Conservation (phyloP, 2,888 invertebrate species). For the Thysanoteuthis rhombus region DNA sequence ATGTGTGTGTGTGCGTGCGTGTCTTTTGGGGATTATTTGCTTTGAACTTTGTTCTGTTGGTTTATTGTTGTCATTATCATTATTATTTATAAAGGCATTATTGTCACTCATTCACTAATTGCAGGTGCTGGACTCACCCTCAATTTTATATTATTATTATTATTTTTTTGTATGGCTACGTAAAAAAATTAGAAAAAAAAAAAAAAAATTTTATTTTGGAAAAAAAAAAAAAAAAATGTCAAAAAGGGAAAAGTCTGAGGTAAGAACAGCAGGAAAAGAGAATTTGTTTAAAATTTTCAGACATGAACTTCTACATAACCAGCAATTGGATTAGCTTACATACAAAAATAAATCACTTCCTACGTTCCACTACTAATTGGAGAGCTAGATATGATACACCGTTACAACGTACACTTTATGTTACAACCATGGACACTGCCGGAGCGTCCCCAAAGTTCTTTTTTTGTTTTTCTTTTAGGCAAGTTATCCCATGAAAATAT, state of each 20-base stretch:
- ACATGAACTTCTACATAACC: slow-evolving; percentile 31
- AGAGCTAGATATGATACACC: slow-evolving; percentile 31
- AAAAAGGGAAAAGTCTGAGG: slow-evolving; percentile 25
- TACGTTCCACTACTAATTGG: slow-evolving; percentile 30
- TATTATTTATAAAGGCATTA: slow-evolving; percentile 27
- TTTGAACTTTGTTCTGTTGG: neutral
- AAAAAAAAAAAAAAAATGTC: slow-evolving; percentile 16
- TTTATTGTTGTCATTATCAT: neutral
- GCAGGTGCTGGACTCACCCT: slow-evolving; percentile 28
- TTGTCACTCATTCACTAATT: slow-evolving; percentile 25
- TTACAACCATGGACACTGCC: slow-evolving; percentile 29
- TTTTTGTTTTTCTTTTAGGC: neutral
- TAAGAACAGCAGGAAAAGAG: slow-evolving; percentile 32
- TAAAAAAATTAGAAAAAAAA: slow-evolving; percentile 12
- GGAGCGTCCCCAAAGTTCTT: neutral
- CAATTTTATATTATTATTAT: slow-evolving; percentile 1
- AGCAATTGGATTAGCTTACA: slow-evolving; percentile 33
- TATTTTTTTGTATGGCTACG: neutral
- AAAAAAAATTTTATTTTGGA: neutral
- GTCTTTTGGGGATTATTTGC: neutral
- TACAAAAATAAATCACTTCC: slow-evolving; percentile 33
- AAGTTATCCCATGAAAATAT: slow-evolving; percentile 32
- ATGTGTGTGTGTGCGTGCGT: neutral
- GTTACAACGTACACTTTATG: slow-evolving; percentile 29
- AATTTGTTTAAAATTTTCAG: slow-evolving; percentile 20